Evolutionary conservation across 2,888 invertebrate genomes (phyloP).

Genomic region (Drosophila paramelanica): DNA sequence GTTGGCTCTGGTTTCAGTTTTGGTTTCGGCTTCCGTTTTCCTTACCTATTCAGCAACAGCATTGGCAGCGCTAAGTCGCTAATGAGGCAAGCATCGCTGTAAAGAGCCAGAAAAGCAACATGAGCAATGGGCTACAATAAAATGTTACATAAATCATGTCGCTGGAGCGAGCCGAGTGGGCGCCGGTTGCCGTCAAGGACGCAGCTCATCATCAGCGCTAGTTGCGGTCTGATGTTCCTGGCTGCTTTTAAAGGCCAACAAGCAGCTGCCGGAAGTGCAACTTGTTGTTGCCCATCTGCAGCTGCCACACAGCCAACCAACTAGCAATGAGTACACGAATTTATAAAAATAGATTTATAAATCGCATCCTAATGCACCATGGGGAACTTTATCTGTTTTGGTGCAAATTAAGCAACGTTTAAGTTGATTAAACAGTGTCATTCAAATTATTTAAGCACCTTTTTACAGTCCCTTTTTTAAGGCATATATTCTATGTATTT

Average conservation of each 20-base stretch:
- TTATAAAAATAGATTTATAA: conserved; percentile 6
- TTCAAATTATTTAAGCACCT: no score
- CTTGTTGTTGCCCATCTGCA: conserved; percentile 52
- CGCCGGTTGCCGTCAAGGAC: conserved; percentile 42
- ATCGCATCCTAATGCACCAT: background rate
- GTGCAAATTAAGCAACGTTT: no score
- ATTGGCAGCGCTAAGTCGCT: conserved; percentile 59
- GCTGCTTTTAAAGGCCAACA: conserved; percentile 34
- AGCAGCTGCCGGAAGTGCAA: conserved; percentile 68
- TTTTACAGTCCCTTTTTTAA: no score
- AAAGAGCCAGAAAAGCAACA: conserved; percentile 45
- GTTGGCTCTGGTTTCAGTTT: conserved; percentile 9
- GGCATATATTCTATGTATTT: no score
- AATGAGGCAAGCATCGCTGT: conserved; percentile 69
- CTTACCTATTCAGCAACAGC: conserved; percentile 36
- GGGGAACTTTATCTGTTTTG: no score
- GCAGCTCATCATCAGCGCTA: conserved; percentile 31
- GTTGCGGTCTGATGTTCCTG: conserved; percentile 31
- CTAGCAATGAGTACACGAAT: conserved; percentile 11
- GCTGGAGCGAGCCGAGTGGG: conserved; percentile 12
- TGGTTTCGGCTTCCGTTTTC: conserved; percentile 25
- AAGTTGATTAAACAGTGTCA: no score
- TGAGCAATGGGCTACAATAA: conserved; percentile 45
- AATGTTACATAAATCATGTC: conserved; percentile 46
- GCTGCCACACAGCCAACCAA: conserved; percentile 14